Base-by-base conservation (phyloP, 1,140 invertebrate species). In the Panagrolaimus sp. region DNA sequence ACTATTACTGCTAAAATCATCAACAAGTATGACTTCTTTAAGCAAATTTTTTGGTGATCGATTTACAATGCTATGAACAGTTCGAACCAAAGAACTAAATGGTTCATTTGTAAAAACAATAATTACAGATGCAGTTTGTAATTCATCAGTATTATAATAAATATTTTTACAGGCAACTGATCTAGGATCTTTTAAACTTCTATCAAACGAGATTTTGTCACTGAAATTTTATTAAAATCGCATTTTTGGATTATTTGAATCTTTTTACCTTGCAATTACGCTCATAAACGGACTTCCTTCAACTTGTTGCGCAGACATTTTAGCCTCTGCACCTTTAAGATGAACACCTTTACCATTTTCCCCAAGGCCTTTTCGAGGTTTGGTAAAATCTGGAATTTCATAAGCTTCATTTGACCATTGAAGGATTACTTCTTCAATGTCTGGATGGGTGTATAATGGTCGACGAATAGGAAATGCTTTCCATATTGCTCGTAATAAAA, bases 21-120 rank as follows among this genome's bases (percentile, higher is more conserved):
- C 91, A 2, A 94, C 90, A n/a, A 95, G 85, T 75, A 95, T 89
- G 68, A 94, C 90, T 85, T 94, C 91, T 77, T 90, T 87, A 12
- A 92, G 81, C 43, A 89, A 83, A 68, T 87, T 77, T 0, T 85
- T 69, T 3, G 91, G 89, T 10, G 89, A 89, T 69, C 90, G 87
- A 84, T 91, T 90, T 15, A 94, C 81, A 1, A 93, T 90, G 83
- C 90, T 92, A 87, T 91, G 90, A n/a, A 94, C 88, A 0, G 92
- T 93, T 26, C 92, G 82, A 32, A 94, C 78, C 43, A 95, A 87
- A 24, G 91, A 89, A 9, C 90, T 90, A 83, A 89, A 90, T 3
- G 91, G 89, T 85, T 95, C 92, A 83, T 95, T 92, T 80, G 89
- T 91, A 85, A 93, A 95, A 75, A 93, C 91, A 47, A 80, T 79